phyloP scores from a whole-genome alignment of 2,888 invertebrate species.

The Anoplius nigerrimus region DNA sequence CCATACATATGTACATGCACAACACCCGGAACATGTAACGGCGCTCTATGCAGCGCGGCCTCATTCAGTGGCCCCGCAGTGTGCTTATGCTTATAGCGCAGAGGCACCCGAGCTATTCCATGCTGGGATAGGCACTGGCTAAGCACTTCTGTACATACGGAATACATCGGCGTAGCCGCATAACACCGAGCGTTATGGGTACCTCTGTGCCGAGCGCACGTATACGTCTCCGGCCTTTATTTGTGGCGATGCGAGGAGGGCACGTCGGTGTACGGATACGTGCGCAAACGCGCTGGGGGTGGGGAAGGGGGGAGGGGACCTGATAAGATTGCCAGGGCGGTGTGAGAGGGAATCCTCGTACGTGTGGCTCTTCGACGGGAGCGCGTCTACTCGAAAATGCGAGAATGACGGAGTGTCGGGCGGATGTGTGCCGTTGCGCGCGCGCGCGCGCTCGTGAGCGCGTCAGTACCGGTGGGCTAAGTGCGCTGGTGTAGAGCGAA shows the following conservation, averaged over 20 bases:
- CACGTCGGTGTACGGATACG: background rate
- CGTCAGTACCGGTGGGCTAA: constrained; percentile 3
- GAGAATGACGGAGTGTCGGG: too few species aligned
- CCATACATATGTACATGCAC: constrained; percentile 13
- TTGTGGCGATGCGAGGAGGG: too few species aligned
- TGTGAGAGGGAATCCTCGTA: constrained; percentile 1
- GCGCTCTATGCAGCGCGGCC: constrained; percentile 33
- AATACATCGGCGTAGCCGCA: constrained; percentile 31
- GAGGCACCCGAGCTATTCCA: constrained; percentile 32
- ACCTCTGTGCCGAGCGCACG: background rate
- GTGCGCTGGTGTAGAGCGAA: constrained; percentile 9
- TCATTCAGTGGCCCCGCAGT: constrained; percentile 34
- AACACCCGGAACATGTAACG: constrained; percentile 28
- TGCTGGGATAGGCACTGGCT: constrained; percentile 42
- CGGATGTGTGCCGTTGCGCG: too few species aligned
- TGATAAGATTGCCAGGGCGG: background rate
- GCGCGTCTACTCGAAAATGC: too few species aligned
- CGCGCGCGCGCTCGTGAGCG: background rate
- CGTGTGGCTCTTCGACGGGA: too few species aligned
- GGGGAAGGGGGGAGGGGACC: too few species aligned
- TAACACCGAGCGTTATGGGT: constrained; percentile 21
- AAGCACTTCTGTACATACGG: constrained; percentile 51
- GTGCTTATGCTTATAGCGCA: constrained; percentile 32
- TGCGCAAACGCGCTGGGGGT: background rate
- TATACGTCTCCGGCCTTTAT: background rate